phyloP scores from a whole-genome alignment of 2,113 vertebrate species.

The Fukomys damarensis region DNA sequence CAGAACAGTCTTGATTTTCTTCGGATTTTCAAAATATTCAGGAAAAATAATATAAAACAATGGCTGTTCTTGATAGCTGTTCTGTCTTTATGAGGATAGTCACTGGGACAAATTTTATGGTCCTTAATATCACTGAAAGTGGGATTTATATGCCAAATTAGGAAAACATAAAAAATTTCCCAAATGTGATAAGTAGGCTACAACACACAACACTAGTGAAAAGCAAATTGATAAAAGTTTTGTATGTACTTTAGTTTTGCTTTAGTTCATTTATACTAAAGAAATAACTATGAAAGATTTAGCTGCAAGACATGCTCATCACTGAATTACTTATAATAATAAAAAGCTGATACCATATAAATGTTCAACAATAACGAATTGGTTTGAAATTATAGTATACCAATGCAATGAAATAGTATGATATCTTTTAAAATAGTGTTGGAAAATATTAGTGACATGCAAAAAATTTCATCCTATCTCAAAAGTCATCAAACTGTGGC shows the following conservation, averaged over 20 bases:
- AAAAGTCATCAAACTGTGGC: neutral
- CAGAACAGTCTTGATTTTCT: neutral
- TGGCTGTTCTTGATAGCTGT: neutral
- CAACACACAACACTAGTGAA: neutral
- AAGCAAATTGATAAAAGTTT: neutral
- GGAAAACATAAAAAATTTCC: neutral
- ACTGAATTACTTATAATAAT: neutral
- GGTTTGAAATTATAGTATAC: neutral
- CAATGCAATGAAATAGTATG: neutral
- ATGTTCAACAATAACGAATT: neutral
- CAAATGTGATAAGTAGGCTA: no score
- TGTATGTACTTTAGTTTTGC: neutral
- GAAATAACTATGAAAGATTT: constrained; percentile 2
- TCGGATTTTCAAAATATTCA: neutral
- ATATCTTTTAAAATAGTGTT: neutral
- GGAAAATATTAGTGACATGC: neutral
- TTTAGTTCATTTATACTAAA: neutral
- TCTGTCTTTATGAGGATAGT: neutral
- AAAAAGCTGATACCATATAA: neutral
- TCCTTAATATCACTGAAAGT: neutral
- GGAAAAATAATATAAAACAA: neutral
- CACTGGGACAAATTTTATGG: neutral
- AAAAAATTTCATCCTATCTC: no score
- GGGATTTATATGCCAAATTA: neutral
- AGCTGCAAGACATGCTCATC: neutral